Base-by-base conservation (phyloP, 2,888 invertebrate species). In the Notodonta dromedarius region DNA sequence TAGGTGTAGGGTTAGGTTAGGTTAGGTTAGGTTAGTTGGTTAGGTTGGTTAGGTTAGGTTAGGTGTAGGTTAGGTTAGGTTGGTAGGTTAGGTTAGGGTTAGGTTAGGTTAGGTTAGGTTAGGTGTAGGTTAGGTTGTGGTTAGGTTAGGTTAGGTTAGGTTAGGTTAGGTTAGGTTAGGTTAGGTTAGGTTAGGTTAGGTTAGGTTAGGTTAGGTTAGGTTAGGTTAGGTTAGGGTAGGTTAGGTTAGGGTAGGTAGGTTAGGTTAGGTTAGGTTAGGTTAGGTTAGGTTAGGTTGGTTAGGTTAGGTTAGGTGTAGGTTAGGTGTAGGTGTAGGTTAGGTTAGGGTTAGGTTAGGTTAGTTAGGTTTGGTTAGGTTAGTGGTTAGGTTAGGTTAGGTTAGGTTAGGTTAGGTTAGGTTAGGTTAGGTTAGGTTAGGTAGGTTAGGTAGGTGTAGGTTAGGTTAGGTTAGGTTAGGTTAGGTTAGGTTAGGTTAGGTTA, bases 251-350 rank as follows among this genome's bases (percentile, higher is more conserved):
- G 60, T 62, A 69, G 62, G 60, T 73, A 62, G 72, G 69, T 71
- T 70, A 67, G 67, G 71, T 69, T 70, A 69, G 71, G 69, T 69
- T 69, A 71, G 70, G 70, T 70, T 71, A 68, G 69, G 69, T 68
- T 71, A 65, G 54, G 65, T 66, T 64, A 67, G 67, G 66, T 69
- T 70, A 62, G 62, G 62, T 62, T 62, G 62, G 62, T 62, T 62
- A 62, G 62, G 62, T 69, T 69, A 66, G n/a, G 66, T 66, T 69
- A 61, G 60, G 65, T 59, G n/a, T 59, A 61, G 62, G 62, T 63
- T 62, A 62, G 62, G 62, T 62, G n/a, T 62, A 62, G 62, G 62
- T 62, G n/a, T 62, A 62, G 62, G 62, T 62, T 62, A 62, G 62
- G 62, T 62, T 62, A 62, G n/a, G 62, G 62, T 62, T 62, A 62